Conservation (phyloP, 2,888 invertebrate genomes). For the Eucera pruinosa region DNA sequence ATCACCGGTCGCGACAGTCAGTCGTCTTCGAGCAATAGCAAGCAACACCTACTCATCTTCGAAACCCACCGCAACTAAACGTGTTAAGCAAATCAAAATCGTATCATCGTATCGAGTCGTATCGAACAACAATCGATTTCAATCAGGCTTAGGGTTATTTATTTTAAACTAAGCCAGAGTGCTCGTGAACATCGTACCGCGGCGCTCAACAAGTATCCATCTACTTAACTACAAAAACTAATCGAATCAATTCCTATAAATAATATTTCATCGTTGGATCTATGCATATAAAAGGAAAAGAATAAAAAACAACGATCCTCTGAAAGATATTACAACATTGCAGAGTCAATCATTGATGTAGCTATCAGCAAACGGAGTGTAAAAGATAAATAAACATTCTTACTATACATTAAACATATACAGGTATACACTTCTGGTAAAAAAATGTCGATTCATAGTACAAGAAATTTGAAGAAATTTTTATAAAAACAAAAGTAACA, state of each 20-base stretch:
- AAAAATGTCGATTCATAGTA: not conserved
- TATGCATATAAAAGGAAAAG: not conserved
- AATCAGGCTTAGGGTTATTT: no score
- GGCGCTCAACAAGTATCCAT: no score
- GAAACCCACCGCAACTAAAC: no score
- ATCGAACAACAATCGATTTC: no score
- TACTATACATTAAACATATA: conserved; percentile 10
- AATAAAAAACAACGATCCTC: not conserved
- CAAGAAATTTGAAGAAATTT: not conserved
- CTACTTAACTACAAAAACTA: not conserved
- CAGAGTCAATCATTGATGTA: not conserved
- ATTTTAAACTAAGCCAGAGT: no score
- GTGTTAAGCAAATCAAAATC: no score
- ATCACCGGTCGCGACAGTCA: no score
- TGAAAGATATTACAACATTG: not conserved
- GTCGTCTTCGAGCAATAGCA: no score
- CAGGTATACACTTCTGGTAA: not conserved
- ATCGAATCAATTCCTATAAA: not conserved
- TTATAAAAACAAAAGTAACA: not conserved
- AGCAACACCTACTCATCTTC: no score
- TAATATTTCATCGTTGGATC: not conserved
- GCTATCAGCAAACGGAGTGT: not conserved
- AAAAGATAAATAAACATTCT: conserved; percentile 36
- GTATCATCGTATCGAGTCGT: no score
- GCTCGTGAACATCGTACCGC: no score